These are phyloP conservation scores for Oscheius sp. DNA, from an alignment of 2,888 invertebrate species.

Conservation along the genomic window DNA sequence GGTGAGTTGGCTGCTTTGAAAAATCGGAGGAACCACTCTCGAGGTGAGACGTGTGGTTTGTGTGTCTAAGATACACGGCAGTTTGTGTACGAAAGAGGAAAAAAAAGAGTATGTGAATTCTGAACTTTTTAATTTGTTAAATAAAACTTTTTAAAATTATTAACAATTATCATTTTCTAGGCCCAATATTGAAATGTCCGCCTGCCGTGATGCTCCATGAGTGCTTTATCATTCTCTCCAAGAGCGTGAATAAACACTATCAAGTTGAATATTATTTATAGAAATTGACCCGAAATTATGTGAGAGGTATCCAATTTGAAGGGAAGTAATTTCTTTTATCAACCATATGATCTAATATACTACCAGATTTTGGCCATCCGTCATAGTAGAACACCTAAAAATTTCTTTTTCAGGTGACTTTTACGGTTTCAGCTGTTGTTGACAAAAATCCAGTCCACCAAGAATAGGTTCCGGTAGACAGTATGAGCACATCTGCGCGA, in stretches of 20 bases:
- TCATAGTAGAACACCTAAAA: slow-evolving; percentile 69
- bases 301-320: slow-evolving; percentile 67
- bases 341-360: slow-evolving; percentile 68
- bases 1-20: neutral
- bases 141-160: neutral
- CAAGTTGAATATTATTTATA: neutral
- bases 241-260: neutral
- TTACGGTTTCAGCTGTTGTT: slow-evolving; percentile 28
- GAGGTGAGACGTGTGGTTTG: slow-evolving; percentile 1
- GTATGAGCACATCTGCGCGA: slow-evolving; percentile 70
- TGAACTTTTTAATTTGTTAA: neutral
- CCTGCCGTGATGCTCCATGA: no score
- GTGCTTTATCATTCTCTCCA: neutral
- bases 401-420: neutral
- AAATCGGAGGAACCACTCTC: neutral
- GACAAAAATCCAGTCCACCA: slow-evolving; percentile 72
- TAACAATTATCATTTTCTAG: no score
- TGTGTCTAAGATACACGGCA: slow-evolving; percentile 7
- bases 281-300: neutral
- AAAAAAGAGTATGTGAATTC: neutral
- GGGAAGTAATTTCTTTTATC: slow-evolving; percentile 70
- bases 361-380: slow-evolving; percentile 70
- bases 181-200: no score
- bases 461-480: slow-evolving; percentile 71
- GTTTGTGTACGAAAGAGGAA: neutral